Base-by-base conservation (phyloP, 2,888 invertebrate species). In the Agrochola litura region DNA sequence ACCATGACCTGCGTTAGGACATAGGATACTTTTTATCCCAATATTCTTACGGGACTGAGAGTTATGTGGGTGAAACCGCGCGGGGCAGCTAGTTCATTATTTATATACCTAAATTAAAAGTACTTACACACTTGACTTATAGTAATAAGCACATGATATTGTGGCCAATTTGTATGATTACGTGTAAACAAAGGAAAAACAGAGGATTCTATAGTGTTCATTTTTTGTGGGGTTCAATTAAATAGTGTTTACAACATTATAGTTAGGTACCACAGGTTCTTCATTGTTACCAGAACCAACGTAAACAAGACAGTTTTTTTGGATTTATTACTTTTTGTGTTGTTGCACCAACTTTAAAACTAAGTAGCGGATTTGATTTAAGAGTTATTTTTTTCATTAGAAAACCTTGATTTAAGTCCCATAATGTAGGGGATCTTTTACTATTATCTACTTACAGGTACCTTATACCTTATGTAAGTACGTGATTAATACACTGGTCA, bases 191-290 rank as follows among this genome's bases (percentile, higher is more conserved):
- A 68, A 30, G 30, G 58, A 75, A 88, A 81, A 78, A 80, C 61
- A 30, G 67, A 52, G 12, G 19, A 10, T 58, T 41, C 52, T 73
- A 67, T 64, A 67, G 73, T 79, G 65, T 67, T n/a, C 8, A 46
- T 70, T 86, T 88, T 88, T 86, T 88, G 80, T 79, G 2, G 12
- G 16, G 46, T 79, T 73, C 80, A 82, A 83, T 88, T 83, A 82
- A 56, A 81, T 83, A 82, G 79, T 74, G 77, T 82, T 88, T 84
- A 82, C 46, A 65, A 81, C 46, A 63, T 71, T 61, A 58, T 54
- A 61, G 46, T 46, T 80, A 76, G 61, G 65, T 46, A 61, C 37
- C 19, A n/a, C 37, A 58, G 41, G 46, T 77, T 82, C 37, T 82
- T 66, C 66, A 66, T 81, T 71, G 66, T 70, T 63, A 46, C 22